phyloP scores from a whole-genome alignment of 2,797 vertebrate genomes.

The Centroberyx gerrardi region DNA sequence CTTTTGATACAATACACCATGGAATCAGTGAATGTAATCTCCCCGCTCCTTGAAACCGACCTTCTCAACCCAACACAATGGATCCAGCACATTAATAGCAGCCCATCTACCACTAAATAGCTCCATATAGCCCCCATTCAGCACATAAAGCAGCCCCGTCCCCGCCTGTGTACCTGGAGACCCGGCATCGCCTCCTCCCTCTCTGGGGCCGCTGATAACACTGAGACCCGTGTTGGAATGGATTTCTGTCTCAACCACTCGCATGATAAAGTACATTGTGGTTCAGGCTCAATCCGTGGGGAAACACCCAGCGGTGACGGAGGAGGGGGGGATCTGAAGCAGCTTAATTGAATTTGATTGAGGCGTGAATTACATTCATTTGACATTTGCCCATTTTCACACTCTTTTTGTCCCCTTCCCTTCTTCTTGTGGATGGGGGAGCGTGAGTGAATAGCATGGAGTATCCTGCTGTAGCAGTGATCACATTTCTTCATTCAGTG shows the following conservation, averaged over 20 bases:
- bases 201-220: slow-evolving; percentile 59
- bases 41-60: slow-evolving; percentile 18
- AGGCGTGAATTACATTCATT: slow-evolving; percentile 39
- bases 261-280: slow-evolving; percentile 50
- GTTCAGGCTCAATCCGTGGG: slow-evolving; percentile 30
- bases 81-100: slow-evolving; percentile 47
- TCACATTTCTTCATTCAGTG: neutral
- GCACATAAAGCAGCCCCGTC: slow-evolving; percentile 20
- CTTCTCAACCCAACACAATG: slow-evolving; percentile 30
- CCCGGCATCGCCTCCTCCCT: slow-evolving; percentile 14
- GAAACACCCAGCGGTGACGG: slow-evolving; percentile 26
- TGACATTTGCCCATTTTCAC: slow-evolving; percentile 26
- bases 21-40: slow-evolving; percentile 29
- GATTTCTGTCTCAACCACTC: slow-evolving; percentile 56
- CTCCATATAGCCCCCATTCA: slow-evolving; percentile 7
- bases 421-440: neutral
- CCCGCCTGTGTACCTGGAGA: slow-evolving; percentile 29
- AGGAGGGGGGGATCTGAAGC: slow-evolving; percentile 23
- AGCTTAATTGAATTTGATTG: slow-evolving; percentile 47
- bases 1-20: slow-evolving; percentile 21
- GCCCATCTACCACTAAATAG: slow-evolving; percentile 31
- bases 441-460: neutral
- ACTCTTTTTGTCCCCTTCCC: neutral
- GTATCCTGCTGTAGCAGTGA: no score
- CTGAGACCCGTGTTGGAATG: slow-evolving; percentile 38